phyloP scores from a whole-genome alignment of 2,797 vertebrate genomes.

The Gallinago solitaria region DNA sequence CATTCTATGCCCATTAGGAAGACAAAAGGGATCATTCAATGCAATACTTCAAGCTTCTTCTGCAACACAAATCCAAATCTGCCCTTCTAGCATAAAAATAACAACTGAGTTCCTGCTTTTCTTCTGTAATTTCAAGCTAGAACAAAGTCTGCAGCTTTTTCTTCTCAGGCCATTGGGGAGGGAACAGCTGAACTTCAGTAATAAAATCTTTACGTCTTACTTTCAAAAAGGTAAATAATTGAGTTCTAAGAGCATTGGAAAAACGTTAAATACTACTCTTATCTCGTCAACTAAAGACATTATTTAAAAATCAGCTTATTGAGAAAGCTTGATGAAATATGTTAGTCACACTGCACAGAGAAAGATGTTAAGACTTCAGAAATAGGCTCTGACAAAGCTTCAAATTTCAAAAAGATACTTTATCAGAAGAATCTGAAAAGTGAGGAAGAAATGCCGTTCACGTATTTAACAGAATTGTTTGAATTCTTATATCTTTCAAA shows the following conservation, averaged over 20 bases:
- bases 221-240: neutral
- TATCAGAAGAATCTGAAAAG: neutral
- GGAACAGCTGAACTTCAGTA: neutral
- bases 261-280: neutral
- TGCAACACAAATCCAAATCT: neutral
- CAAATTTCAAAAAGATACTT: neutral
- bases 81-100: neutral
- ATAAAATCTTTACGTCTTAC: neutral
- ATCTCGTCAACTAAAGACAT: neutral
- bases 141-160: neutral
- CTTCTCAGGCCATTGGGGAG: neutral
- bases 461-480: neutral
- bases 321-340: neutral
- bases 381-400: neutral
- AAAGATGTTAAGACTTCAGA: neutral
- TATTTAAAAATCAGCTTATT: neutral
- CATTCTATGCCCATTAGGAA: neutral
- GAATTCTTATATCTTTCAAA: neutral
- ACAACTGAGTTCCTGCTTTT: neutral
- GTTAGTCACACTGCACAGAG: neutral
- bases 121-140: neutral
- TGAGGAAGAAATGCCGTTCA: neutral
- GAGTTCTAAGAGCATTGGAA: neutral
- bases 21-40: neutral
- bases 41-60: neutral